Base-by-base conservation (phyloP, 2,888 invertebrate genomes). In the Andricus quercusramuli region DNA sequence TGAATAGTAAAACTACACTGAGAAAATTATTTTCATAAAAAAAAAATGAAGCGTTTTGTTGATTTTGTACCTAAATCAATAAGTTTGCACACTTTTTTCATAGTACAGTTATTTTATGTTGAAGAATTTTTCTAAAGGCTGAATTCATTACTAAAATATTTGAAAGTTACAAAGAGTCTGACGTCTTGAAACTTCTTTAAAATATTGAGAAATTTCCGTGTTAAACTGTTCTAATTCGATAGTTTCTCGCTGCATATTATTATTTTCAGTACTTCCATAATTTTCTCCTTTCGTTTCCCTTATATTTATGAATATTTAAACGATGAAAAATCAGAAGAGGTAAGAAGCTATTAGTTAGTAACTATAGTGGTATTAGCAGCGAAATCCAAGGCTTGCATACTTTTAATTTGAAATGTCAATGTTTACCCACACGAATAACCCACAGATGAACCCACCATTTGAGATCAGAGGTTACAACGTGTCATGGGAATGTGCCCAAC, bases 391-490 rank as follows among this genome's bases (percentile, higher is more conserved):
- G 51, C 32, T 32, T 47, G 29, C 5, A 74, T 74, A 51, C 32
- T 74, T 74, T 74, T 74, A 74, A 74, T 74, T 74, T 74, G 20
- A 86, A 88, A 87, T 88, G 83, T 84, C 86, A 87, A 87, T 87
- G 85, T 86, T 88, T 86, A 85, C 80, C 78, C 76, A 59, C 62
- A 66, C 41, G 80, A 41, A 51, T 17, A 25, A 74, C 44, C 51
- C 51, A 70, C 11, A 17, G 29, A 70, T 70, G 47, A 70, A 74
- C 74, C 74, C 56, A 29, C 51, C 32, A 74, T 74, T 74, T 77
- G 77, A 82, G 87, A 80, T 86, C 87, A 85, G 82, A 85, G 87
- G 88, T 88, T 85, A 87, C 80, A 82, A 79, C 80, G 80, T 84
- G 85, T 81, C 87, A 88, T 88, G 88, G 83, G 88, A 88, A 88